Conservation (phyloP, 2,113 vertebrate species). For the Pogona vitticeps region DNA sequence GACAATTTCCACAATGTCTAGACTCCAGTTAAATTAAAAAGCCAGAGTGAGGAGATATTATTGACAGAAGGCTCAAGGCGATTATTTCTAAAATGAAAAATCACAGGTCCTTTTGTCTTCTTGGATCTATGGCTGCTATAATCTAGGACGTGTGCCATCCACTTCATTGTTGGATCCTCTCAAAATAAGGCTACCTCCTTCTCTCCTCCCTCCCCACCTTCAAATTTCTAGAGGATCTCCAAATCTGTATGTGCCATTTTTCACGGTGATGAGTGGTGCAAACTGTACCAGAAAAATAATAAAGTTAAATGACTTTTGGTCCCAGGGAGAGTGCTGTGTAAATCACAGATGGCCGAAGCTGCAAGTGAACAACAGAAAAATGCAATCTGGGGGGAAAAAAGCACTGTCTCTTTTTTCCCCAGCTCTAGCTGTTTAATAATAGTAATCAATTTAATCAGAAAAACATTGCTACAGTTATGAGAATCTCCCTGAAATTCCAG, state of each 20-base stretch:
- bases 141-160: background rate
- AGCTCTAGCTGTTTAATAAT: background rate
- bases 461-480: no score
- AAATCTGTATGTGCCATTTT: conserved; percentile 46
- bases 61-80: background rate
- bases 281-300: conserved; percentile 43
- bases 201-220: conserved; percentile 10
- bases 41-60: background rate
- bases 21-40: background rate
- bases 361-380: conserved; percentile 28
- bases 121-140: conserved; percentile 8
- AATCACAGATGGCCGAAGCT: conserved; percentile 40
- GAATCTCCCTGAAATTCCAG: no score
- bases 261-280: conserved; percentile 39
- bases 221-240: conserved; percentile 50
- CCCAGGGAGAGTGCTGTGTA: conserved; percentile 38
- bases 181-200: conserved; percentile 28
- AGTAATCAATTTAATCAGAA: no score
- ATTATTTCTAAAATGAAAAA: conserved; percentile 9
- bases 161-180: background rate
- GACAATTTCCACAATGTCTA: background rate
- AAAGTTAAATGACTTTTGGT: conserved; percentile 57
- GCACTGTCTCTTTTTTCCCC: background rate
- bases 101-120: conserved; percentile 6
- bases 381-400: background rate